Percentiles rank a stretch among this genome's conserved stretches.
phyloP scores from a whole-genome alignment of 2,797 vertebrate species.

The Allobates femoralis region DNA sequence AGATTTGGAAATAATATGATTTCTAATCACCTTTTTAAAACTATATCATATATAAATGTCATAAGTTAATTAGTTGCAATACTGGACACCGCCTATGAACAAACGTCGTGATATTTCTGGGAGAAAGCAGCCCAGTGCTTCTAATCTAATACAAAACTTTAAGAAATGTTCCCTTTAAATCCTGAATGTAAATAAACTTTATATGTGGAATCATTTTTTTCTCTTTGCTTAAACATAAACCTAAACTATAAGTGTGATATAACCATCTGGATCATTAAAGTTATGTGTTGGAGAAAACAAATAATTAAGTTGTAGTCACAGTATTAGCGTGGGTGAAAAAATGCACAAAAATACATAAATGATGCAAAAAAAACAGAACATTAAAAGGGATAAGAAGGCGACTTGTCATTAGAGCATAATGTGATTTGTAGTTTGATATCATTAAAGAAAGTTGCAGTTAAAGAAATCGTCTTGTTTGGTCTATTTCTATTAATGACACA shows the following conservation, averaged over 20 bases:
- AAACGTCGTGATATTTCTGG: neutral
- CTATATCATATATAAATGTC: neutral
- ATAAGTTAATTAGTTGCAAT: neutral
- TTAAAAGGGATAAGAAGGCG: too few relatives aligned
- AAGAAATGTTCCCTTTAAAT: neutral
- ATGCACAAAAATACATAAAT: too few relatives aligned
- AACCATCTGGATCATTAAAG: slow-evolving; percentile 42
- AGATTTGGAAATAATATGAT: neutral
- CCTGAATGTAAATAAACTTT: neutral
- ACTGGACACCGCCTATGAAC: neutral
- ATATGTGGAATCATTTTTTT: neutral
- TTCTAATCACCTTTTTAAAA: neutral
- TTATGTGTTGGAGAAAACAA: slow-evolving; percentile 13
- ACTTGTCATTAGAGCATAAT: too few relatives aligned
- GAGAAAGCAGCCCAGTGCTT: neutral
- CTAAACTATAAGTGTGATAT: neutral
- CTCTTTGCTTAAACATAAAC: neutral
- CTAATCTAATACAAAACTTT: neutral
- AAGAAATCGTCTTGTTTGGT: too few relatives aligned
- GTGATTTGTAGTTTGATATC: too few relatives aligned
- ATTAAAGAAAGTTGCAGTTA: too few relatives aligned
- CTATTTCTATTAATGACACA: too few relatives aligned
- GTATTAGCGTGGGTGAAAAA: neutral
- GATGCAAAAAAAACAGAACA: too few relatives aligned
- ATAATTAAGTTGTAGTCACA: slow-evolving; percentile 1